These are phyloP conservation scores for Spodoptera frugiperda DNA, from an alignment of 1,140 invertebrate genomes.

Conservation along the genomic window DNA sequence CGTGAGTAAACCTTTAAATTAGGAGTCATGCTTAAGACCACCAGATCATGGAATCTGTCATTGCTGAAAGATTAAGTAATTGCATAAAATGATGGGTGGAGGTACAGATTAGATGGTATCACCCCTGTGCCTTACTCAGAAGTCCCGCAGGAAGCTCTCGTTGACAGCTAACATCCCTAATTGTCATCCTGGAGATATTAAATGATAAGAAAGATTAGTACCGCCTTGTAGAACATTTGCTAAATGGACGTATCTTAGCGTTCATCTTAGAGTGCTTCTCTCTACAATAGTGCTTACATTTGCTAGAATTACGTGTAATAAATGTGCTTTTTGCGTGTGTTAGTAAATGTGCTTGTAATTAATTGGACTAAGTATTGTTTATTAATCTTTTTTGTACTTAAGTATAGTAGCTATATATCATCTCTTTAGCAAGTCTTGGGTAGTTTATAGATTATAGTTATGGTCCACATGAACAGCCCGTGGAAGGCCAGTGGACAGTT, in stretches of 20 bases:
- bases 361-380: no score
- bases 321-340: constrained; percentile 1
- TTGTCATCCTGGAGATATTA: constrained; percentile 1
- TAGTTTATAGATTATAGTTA: no score
- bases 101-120: no score
- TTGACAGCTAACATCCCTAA: constrained; percentile 21
- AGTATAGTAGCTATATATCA: neutral
- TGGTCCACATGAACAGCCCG: no score
- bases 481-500: no score
- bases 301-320: neutral
- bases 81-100: no score
- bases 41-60: no score
- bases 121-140: neutral
- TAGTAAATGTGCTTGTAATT: neutral
- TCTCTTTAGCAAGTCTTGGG: no score
- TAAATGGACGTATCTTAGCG: constrained; percentile 2
- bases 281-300: neutral
- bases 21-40: no score
- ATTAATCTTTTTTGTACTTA: neutral
- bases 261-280: neutral
- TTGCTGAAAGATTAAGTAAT: no score
- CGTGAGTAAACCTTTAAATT: no score
- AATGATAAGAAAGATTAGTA: constrained; percentile 14
- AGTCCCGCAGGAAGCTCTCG: neutral
- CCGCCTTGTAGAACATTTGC: neutral